Conservation (phyloP, 2,888 invertebrate species). For the Junonia oenone region DNA sequence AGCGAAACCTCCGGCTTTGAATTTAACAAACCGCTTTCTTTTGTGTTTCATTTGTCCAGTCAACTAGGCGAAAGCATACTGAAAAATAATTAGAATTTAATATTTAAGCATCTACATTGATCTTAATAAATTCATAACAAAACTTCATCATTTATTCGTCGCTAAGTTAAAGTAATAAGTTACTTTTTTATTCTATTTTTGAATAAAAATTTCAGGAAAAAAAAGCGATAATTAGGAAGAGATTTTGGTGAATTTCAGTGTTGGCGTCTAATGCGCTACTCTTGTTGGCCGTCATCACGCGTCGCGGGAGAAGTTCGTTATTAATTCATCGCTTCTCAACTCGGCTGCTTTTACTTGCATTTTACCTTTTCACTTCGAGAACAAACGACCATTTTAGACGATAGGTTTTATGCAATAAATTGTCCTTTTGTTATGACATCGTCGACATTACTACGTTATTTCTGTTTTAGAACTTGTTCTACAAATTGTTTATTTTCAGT, state of each 20-base stretch:
- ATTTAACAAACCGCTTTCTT: conserved; percentile 61
- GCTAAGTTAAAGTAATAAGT: conserved; percentile 24
- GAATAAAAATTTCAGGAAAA: conserved; percentile 31
- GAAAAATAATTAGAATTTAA: conserved; percentile 1
- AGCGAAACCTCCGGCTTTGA: conserved; percentile 53
- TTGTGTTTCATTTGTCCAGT: conserved; percentile 41
- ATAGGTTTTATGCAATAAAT: conserved; percentile 29
- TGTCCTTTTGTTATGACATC: conserved; percentile 5
- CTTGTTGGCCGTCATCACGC: conserved; percentile 78
- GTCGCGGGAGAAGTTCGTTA: conserved; percentile 75
- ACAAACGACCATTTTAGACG: conserved; percentile 39
- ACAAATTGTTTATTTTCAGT: background rate
- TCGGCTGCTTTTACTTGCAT: conserved; percentile 56
- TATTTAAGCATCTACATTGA: background rate
- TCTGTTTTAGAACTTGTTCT: background rate
- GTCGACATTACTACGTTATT: background rate
- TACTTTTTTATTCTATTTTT: conserved; percentile 26
- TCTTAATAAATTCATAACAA: conserved; percentile 10
- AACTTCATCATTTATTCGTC: conserved; percentile 5
- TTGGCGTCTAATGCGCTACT: conserved; percentile 74
- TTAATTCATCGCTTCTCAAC: conserved; percentile 71
- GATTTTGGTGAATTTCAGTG: conserved; percentile 56
- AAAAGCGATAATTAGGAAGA: conserved; percentile 50
- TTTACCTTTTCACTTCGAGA: conserved; percentile 46
- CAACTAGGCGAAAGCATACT: background rate